Evolutionary conservation across 37 sponge, comb jelly and placozoan genomes (phyloP).

Genomic region (Petrosia ficiformis): DNA sequence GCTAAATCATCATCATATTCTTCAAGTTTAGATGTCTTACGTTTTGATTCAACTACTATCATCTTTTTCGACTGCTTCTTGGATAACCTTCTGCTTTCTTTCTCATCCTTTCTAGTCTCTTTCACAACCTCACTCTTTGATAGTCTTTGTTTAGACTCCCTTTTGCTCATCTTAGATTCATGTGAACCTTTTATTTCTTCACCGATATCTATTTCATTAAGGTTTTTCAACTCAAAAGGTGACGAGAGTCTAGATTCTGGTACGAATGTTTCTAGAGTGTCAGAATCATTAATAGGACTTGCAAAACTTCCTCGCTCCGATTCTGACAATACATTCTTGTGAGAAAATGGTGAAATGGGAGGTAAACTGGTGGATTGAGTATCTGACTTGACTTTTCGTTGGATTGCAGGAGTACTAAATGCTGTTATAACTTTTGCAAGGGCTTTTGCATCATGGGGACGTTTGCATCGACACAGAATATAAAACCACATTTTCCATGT

Average conservation of each 20-base stretch:
- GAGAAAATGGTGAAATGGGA: background rate
- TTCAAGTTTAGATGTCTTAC: background rate
- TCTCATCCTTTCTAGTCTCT: background rate
- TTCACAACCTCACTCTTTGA: background rate
- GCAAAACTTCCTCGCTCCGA: background rate
- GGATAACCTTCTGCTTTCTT: background rate
- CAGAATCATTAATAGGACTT: background rate
- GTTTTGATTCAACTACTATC: background rate
- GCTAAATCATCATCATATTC: background rate
- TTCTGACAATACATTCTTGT: background rate
- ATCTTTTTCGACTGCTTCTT: background rate
- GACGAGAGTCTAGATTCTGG: background rate
- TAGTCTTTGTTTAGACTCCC: background rate
- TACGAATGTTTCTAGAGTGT: background rate
- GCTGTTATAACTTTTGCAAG: background rate
- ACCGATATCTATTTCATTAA: background rate
- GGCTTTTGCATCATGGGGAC: background rate
- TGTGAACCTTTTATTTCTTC: background rate
- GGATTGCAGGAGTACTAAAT: background rate
- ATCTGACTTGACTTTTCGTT: background rate
- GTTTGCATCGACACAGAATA: slow-evolving; percentile 6
- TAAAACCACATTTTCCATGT: slow-evolving; percentile 24
- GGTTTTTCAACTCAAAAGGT: background rate
- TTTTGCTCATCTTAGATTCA: background rate
- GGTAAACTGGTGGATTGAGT: background rate